phyloP scores from a whole-genome alignment of 2,888 invertebrate species.

The Cerastis rubricosa region DNA sequence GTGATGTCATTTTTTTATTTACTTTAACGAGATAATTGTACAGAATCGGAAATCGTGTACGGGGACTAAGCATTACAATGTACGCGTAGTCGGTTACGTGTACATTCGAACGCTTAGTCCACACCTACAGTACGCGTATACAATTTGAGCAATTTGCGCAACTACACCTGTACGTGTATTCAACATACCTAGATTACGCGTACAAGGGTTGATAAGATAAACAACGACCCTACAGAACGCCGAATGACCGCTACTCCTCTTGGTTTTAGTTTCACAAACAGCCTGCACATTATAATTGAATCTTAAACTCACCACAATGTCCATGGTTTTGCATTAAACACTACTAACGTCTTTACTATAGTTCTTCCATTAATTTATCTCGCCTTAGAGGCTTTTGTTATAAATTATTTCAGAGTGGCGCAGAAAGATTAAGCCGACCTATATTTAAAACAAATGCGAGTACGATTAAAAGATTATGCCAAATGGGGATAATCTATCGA shows the following conservation, averaged over 20 bases:
- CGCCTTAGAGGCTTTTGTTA: constrained; percentile 15
- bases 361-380: constrained; percentile 37
- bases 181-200: no score
- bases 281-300: constrained; percentile 22
- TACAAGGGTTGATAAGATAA: not conserved
- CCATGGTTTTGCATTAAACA: constrained; percentile 25
- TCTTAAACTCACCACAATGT: constrained; percentile 8
- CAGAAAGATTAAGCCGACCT: constrained; percentile 1
- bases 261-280: not conserved
- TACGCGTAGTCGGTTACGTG: no score
- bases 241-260: not conserved
- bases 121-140: no score
- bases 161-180: no score
- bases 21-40: not conserved
- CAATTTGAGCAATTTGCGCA: no score
- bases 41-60: not conserved
- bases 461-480: constrained; percentile 17
- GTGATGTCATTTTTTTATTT: not conserved
- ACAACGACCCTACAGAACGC: not conserved
- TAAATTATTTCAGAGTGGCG: constrained; percentile 12
- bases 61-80: no score
- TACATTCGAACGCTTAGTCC: no score
- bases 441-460: constrained; percentile 3
- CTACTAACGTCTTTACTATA: constrained; percentile 16
- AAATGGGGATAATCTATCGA: not conserved